Evolutionary conservation across 2,888 invertebrate genomes (phyloP), one percentile per base, ranked within the genome.

Genomic region (Gymnoscelis rufifasciata): DNA sequence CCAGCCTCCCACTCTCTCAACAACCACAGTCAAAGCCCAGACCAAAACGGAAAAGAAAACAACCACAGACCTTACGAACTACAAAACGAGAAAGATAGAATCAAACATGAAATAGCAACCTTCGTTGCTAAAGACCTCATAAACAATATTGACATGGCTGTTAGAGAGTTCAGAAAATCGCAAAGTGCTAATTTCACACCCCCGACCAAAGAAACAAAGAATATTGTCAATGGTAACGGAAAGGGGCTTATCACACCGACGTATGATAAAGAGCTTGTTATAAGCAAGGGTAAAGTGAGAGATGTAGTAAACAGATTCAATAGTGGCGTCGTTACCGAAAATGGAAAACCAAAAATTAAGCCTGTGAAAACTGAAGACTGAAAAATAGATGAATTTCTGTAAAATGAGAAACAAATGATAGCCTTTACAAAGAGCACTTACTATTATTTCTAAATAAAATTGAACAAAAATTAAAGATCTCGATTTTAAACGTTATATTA

Each of bases 301-400:
- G 88, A 88, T 52, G 88, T 87, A 1, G 87, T 89, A 0, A 87
- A 88, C 37, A 75, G 77, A 67, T 80, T 89, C 41, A 88, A 88
- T 49, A 83, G 64, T 23, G 69, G 71, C 38, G 72, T 75, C 11
- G 60, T 70, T 1, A 72, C 52, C 3, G 60, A 59, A 7, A 64
- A 63, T 7, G 57, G 61, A 36, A 56, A 57, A 7, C 59, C 54
- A 41, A 64, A 61, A 15, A 51, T 39, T 12, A 79, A 75, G 66
- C 51, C 61, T 55, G 53, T 72, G 41, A 75, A 71, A 60, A 64
- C 63, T 51, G 73, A 71, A 75, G 75, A 76, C 70, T 76, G 74
- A 74, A 19, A 26, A 26, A 33, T 5, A 19, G 6, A 7, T 7
- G 11, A 19, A 19, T 11, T 15, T 33, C 19, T 11, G n/a, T 23